A percentile compares a stretch with the other conserved stretches of the same genome.
These are phyloP conservation scores for Columba guinea DNA, from an alignment of 2,797 vertebrate genomes.

Conservation along the genomic window DNA sequence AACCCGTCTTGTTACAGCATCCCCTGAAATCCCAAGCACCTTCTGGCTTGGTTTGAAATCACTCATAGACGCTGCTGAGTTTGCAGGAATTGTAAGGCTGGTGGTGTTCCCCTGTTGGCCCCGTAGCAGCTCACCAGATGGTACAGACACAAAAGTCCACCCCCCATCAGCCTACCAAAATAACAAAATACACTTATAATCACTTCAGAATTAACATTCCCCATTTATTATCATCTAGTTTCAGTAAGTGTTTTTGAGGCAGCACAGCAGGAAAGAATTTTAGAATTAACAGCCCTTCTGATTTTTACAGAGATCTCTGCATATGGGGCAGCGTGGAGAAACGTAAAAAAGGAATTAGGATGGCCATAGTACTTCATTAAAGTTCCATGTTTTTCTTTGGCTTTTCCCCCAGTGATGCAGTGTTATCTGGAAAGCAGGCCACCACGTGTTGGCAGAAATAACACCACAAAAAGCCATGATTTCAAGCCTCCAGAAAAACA, in stretches of 20 bases:
- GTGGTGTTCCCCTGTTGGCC: neutral
- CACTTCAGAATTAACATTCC: neutral
- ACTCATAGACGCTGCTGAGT: accelerated
- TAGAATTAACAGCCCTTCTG: neutral
- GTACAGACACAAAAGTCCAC: neutral
- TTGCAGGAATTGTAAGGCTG: accelerated
- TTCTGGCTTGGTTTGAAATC: neutral
- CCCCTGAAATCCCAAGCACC: neutral
- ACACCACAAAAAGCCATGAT: neutral
- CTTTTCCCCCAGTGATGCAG: neutral
- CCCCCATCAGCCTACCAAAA: neutral
- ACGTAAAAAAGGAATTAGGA: neutral
- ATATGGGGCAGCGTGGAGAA: neutral
- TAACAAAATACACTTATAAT: neutral
- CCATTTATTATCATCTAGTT: neutral
- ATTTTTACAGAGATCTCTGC: neutral
- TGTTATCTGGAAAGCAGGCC: neutral
- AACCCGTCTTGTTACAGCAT: neutral
- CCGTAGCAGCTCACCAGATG: neutral
- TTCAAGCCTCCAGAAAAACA: neutral
- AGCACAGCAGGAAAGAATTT: neutral
- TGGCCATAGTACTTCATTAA: neutral
- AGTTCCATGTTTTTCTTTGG: neutral
- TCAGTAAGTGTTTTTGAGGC: neutral
- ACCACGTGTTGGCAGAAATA: accelerated